These are phyloP conservation scores for Pimpla rufipes DNA, from an alignment of 2,888 invertebrate genomes.

Conservation along the genomic window DNA sequence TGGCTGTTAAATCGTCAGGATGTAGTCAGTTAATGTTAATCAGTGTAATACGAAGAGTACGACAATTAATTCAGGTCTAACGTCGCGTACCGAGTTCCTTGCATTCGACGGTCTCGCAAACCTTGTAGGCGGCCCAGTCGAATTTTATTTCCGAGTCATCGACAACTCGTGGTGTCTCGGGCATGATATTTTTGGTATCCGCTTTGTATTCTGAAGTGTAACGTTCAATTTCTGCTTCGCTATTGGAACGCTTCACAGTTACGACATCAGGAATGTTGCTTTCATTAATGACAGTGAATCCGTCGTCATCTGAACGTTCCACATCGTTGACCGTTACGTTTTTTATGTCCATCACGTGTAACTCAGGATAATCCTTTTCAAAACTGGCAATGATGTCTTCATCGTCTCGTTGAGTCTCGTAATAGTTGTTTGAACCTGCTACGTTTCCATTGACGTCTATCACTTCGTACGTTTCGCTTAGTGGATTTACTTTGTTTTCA, in stretches of 20 bases:
- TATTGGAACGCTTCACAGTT: too few relatives aligned
- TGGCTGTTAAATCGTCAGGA: not conserved
- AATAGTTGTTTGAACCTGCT: not conserved
- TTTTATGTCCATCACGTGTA: not conserved
- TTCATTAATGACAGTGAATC: not conserved
- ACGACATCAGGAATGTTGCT: too few relatives aligned
- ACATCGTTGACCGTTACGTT: not conserved
- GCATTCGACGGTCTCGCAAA: slow-evolving; percentile 35
- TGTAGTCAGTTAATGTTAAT: not conserved
- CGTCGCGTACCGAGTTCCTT: slow-evolving; percentile 26
- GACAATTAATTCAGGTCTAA: not conserved
- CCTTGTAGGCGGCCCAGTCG: not conserved
- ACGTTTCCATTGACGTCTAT: not conserved
- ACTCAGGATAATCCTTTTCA: not conserved
- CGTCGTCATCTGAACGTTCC: not conserved
- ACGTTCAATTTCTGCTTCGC: too few relatives aligned
- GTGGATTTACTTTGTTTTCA: not conserved
- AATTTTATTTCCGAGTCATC: not conserved
- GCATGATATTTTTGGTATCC: not conserved
- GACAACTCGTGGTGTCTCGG: not conserved
- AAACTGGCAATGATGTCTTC: not conserved
- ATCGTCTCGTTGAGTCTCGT: not conserved
- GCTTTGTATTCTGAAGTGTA: too few relatives aligned
- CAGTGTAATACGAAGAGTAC: not conserved
- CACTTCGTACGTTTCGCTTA: not conserved